These are phyloP conservation scores for Cataglyphis cursor DNA, from an alignment of 2,888 invertebrate genomes.

Conservation along the genomic window DNA sequence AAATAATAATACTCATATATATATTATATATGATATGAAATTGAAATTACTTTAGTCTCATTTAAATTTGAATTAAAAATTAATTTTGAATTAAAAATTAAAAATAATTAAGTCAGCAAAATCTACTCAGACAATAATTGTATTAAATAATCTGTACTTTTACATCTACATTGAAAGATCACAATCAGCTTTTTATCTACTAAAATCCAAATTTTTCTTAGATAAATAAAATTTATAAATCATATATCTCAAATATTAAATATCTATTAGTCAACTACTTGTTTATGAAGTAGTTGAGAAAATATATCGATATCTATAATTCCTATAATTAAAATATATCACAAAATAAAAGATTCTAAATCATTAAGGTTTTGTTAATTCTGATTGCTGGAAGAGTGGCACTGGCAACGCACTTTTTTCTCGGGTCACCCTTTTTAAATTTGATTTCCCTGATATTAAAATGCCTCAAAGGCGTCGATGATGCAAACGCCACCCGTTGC, in stretches of 20 bases:
- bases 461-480: conserved; percentile 42
- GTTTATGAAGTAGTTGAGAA: neutral
- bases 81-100: neutral
- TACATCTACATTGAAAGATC: neutral
- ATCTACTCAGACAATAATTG: neutral
- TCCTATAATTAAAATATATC: neutral
- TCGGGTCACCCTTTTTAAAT: conserved; percentile 25
- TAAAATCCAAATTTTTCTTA: neutral
- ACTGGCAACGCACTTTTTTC: neutral
- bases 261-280: neutral
- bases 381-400: neutral
- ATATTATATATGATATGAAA: neutral
- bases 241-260: neutral
- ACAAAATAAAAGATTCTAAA: neutral
- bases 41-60: neutral
- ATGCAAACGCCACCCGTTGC: conserved; percentile 46
- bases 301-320: neutral
- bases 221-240: neutral
- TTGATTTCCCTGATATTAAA: conserved; percentile 39
- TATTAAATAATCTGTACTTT: neutral
- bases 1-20: neutral
- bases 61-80: neutral
- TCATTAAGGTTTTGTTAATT: neutral
- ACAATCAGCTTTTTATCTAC: neutral
- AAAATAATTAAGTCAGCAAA: neutral